phyloP scores from a whole-genome alignment of 2,797 vertebrate species.

The Oreortyx pictus region DNA sequence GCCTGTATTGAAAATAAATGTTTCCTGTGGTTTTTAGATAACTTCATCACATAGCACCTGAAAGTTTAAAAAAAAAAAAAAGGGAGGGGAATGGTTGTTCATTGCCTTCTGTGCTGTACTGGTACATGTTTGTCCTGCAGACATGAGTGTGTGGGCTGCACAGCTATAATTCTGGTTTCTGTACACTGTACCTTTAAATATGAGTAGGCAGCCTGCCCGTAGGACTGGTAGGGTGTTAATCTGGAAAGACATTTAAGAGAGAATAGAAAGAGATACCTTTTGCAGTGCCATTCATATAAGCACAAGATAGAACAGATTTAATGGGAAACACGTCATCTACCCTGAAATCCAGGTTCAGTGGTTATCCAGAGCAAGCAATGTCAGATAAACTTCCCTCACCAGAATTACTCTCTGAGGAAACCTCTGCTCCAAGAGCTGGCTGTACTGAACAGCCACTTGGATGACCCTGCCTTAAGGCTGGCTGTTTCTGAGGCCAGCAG shows the following conservation, averaged over 20 bases:
- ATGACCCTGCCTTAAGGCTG: neutral
- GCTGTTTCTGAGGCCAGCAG: neutral
- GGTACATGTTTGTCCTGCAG: slow-evolving; percentile 56
- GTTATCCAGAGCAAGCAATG: neutral
- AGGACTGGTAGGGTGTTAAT: slow-evolving; percentile 41
- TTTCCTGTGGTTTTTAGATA: slow-evolving; percentile 64
- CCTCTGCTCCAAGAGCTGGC: neutral
- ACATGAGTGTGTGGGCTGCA: slow-evolving; percentile 23
- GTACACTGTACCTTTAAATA: slow-evolving; percentile 49
- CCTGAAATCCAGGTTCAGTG: neutral
- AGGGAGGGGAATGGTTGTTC: slow-evolving; percentile 4
- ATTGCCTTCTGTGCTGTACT: slow-evolving; percentile 11
- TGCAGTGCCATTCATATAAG: slow-evolving; percentile 45
- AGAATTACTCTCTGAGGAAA: slow-evolving; percentile 6
- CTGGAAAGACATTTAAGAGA: slow-evolving; percentile 55
- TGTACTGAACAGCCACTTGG: neutral
- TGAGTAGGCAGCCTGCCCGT: slow-evolving; percentile 59
- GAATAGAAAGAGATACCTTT: slow-evolving; percentile 23
- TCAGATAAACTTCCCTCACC: neutral
- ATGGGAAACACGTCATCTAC: neutral
- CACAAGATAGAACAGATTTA: slow-evolving; percentile 38
- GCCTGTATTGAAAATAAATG: slow-evolving; percentile 62
- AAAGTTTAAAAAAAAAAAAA: neutral
- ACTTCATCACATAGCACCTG: slow-evolving; percentile 54
- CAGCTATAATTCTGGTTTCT: slow-evolving; percentile 58